Conservation (phyloP, 1,140 invertebrate species). For the Condylostylus longicornis region DNA sequence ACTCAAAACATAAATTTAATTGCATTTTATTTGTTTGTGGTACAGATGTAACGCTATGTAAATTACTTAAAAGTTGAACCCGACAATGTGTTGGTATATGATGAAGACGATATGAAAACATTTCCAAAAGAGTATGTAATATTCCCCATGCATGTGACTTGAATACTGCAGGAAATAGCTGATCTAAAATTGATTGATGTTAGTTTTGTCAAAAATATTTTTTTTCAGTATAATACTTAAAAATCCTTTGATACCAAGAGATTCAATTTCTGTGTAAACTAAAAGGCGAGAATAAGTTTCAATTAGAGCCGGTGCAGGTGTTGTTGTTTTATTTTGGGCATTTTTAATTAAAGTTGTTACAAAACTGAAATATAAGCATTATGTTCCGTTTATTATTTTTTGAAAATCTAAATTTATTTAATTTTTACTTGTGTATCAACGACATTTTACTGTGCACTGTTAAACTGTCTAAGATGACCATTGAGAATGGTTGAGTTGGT, state of each 20-base stretch:
- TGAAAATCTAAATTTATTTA: neutral
- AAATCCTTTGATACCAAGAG: conserved; percentile 90
- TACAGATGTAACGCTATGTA: conserved; percentile 74
- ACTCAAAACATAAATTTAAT: conserved; percentile 86
- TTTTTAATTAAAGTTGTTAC: conserved; percentile 30
- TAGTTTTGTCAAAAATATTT: conserved; percentile 8
- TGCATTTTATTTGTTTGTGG: conserved; percentile 91
- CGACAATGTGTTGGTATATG: conserved; percentile 92
- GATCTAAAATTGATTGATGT: conserved; percentile 40
- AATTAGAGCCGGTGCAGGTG: conserved; percentile 74
- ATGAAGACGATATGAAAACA: conserved; percentile 92
- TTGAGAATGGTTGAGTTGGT: conserved; percentile 68
- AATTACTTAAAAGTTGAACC: conserved; percentile 75
- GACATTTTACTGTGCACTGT: conserved; percentile 97
- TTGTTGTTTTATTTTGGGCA: conserved; percentile 57
- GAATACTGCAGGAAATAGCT: conserved; percentile 76
- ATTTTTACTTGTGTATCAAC: conserved; percentile 54
- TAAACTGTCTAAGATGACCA: conserved; percentile 85
- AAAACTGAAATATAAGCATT: conserved; percentile 13
- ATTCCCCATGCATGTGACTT: conserved; percentile 90
- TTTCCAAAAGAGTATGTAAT: conserved; percentile 83
- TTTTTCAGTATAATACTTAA: conserved; percentile 46
- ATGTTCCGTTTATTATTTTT: neutral
- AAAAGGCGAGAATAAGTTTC: conserved; percentile 88
- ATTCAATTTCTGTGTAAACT: conserved; percentile 94